phyloP scores from a whole-genome alignment of 1,140 invertebrate genomes.

The Asobara japonica region DNA sequence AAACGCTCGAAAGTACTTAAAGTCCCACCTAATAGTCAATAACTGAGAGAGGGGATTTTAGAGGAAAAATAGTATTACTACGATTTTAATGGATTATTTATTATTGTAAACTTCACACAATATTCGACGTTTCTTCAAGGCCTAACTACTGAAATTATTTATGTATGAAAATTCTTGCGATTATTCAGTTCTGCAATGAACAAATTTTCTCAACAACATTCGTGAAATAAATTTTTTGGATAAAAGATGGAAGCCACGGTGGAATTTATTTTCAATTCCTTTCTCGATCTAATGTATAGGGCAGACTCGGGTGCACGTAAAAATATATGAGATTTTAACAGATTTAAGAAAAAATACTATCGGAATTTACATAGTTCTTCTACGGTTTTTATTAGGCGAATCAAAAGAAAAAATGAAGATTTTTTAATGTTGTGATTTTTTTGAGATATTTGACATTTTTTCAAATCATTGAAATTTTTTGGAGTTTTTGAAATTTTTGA shows the following conservation, averaged over 20 bases:
- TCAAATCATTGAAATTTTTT: too few relatives aligned
- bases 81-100: background rate
- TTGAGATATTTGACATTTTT: too few relatives aligned
- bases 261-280: background rate
- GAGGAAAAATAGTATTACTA: background rate
- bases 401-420: too few relatives aligned
- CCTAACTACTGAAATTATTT: background rate
- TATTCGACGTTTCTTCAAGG: background rate
- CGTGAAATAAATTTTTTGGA: conserved; percentile 30
- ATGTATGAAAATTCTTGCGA: background rate
- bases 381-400: too few relatives aligned
- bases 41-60: background rate
- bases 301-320: too few relatives aligned
- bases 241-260: conserved; percentile 2
- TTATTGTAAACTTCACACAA: background rate
- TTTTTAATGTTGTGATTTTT: too few relatives aligned
- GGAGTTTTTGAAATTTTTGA: too few relatives aligned
- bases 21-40: conserved; percentile 6
- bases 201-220: conserved; percentile 26
- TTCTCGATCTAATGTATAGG: background rate
- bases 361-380: too few relatives aligned
- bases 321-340: too few relatives aligned
- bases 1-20: background rate
- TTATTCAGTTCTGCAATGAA: background rate
- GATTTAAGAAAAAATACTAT: too few relatives aligned